Evolutionary conservation across 2,797 vertebrate species (phyloP), one percentile per base, ranked within the genome.

Genomic region (Lycodopsis pacificus): DNA sequence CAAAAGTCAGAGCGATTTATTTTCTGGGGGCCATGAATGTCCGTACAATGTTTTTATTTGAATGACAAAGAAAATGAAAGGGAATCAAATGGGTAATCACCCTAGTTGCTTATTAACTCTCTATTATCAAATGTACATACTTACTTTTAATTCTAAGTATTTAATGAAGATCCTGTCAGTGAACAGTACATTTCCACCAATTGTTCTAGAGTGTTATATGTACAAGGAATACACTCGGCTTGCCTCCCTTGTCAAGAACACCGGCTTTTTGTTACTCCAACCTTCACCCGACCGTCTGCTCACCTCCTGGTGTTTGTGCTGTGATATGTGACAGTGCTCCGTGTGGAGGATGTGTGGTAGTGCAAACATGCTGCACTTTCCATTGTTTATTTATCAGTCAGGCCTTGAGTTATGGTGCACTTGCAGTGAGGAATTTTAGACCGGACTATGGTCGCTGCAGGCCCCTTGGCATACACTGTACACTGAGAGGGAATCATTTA

Each of bases 311-410:
- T 88, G 79, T 81, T 76, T 66, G 61, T 65, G 56, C 64, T 77
- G 32, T 70, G 73, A 72, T 70, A 65, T 84, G 77, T 74, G 79
- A 90, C 82, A 91, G 74, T 54, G 79, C 89, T 91, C 91, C 92
- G 90, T 90, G 90, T 89, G 89, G 87, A 85, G 73, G 84, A 74
- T 89, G 71, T 77, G 53, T 65, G 81, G 87, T 92, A 88, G 77
- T 89, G 84, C 91, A 83, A 83, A 84, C 83, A 83, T 79, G 80
- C 84, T 82, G 73, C 75, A 77, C 81, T 87, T 88, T 86, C 77
- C 83, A 91, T 95, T 95, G 92, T 95, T 95, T 95, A 93, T 95
- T 94, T 95, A 94, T 93, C 91, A 93, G 90, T 88, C 79, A 88
- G 84, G 91, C 93, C 93, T 92, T 91, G 92, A 94, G 94, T 93